These are phyloP conservation scores for Anas bahamensis DNA, from an alignment of 2,797 vertebrate species.

Conservation along the genomic window DNA sequence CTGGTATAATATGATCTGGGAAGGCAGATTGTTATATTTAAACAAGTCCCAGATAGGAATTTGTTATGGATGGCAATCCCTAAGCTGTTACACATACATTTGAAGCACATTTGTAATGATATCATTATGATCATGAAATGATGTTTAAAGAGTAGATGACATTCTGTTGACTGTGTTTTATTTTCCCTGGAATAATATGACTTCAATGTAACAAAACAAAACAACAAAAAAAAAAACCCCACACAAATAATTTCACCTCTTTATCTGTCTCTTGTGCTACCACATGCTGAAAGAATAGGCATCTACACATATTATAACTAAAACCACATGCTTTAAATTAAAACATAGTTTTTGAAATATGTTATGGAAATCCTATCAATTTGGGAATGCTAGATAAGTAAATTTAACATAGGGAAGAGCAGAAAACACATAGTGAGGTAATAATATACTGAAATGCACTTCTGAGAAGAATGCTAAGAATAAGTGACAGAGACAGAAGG, in stretches of 20 bases:
- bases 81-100: neutral
- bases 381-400: neutral
- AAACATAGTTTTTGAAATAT: neutral
- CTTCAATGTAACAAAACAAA: neutral
- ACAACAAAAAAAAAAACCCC: neutral
- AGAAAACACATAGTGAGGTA: neutral
- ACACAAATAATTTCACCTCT: neutral
- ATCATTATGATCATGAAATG: neutral
- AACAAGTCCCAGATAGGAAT: neutral
- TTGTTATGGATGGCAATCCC: slow-evolving; percentile 5
- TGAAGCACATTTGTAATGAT: neutral
- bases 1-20: neutral
- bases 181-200: neutral
- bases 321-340: neutral
- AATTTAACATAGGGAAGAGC: neutral
- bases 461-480: neutral
- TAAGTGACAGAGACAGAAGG: too few species aligned
- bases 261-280: neutral
- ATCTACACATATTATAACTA: neutral
- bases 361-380: neutral
- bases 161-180: neutral
- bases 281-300: neutral
- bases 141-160: neutral
- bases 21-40: neutral
- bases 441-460: fast-evolving